These are phyloP conservation scores for Lymantria monacha DNA, from an alignment of 2,888 invertebrate genomes.

Conservation along the genomic window DNA sequence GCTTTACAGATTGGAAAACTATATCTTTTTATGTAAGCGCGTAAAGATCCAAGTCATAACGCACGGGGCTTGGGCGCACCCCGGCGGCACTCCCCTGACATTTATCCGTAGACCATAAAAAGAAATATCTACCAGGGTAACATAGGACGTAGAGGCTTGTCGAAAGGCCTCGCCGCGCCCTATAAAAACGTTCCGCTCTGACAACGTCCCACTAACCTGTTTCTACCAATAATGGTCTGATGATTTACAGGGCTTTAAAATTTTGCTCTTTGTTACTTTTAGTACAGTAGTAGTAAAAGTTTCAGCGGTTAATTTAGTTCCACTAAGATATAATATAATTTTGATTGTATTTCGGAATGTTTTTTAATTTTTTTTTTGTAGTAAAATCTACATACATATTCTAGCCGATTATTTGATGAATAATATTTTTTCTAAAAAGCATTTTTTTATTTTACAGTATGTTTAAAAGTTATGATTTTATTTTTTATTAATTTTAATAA, in stretches of 20 bases:
- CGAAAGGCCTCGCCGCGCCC: conserved; percentile 75
- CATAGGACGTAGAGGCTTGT: conserved; percentile 61
- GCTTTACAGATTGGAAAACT: conserved; percentile 25
- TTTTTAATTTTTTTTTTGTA: too few species aligned
- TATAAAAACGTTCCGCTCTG: conserved; percentile 48
- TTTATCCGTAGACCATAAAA: conserved; percentile 79
- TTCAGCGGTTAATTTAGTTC: too few species aligned
- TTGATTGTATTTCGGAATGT: too few species aligned
- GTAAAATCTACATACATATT: too few species aligned
- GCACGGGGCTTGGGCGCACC: conserved; percentile 54
- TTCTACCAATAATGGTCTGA: conserved; percentile 14
- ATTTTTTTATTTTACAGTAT: too few species aligned
- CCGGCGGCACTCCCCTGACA: conserved; percentile 74
- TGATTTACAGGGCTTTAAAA: neutral
- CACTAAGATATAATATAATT: too few species aligned
- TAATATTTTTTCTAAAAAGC: too few species aligned
- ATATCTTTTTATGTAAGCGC: conserved; percentile 44
- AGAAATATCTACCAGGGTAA: conserved; percentile 76
- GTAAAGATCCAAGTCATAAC: conserved; percentile 55
- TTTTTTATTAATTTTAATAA: too few species aligned
- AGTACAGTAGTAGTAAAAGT: neutral
- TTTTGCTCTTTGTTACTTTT: neutral
- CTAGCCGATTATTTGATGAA: too few species aligned
- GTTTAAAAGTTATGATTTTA: too few species aligned
- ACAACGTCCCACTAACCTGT: conserved; percentile 69